phyloP scores from a whole-genome alignment of 2,797 vertebrate species.

The Eurystomus glaucurus region DNA sequence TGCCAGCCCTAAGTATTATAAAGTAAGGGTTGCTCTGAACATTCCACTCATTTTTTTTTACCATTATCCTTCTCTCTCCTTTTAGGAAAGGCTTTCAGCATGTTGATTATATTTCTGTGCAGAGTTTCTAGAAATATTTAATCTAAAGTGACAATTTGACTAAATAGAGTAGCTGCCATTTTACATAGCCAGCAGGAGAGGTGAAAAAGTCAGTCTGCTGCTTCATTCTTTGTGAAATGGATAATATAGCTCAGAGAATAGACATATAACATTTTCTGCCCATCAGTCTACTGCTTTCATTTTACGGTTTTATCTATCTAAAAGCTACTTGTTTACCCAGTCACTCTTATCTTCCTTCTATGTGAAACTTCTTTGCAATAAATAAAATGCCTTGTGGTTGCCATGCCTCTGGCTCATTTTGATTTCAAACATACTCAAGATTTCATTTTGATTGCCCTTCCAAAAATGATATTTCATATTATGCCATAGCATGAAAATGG shows the following conservation, averaged over 20 bases:
- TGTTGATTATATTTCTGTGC: not conserved
- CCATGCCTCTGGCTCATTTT: constrained; percentile 56
- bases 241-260: constrained; percentile 53
- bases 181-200: constrained; percentile 28
- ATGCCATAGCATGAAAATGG: constrained; percentile 14
- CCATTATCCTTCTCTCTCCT: not conserved
- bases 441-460: constrained; percentile 74
- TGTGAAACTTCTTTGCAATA: constrained; percentile 56
- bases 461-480: constrained; percentile 67
- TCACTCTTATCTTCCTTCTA: constrained; percentile 70
- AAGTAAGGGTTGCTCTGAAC: not conserved
- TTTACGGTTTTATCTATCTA: constrained; percentile 70
- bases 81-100: not conserved
- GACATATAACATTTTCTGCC: constrained; percentile 43
- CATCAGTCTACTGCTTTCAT: constrained; percentile 64
- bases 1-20: not conserved
- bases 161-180: constrained; percentile 47
- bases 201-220: constrained; percentile 46
- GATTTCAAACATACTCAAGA: constrained; percentile 75
- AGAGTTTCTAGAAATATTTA: constrained; percentile 54
- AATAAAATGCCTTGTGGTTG: constrained; percentile 62
- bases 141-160: constrained; percentile 57
- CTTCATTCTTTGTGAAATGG: constrained; percentile 55
- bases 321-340: constrained; percentile 75
- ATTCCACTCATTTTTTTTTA: constrained; percentile 4